A percentile compares a stretch with the other conserved stretches of the same genome.
phyloP scores from a whole-genome alignment of 2,888 invertebrate genomes.

The Drosophila borborema region DNA sequence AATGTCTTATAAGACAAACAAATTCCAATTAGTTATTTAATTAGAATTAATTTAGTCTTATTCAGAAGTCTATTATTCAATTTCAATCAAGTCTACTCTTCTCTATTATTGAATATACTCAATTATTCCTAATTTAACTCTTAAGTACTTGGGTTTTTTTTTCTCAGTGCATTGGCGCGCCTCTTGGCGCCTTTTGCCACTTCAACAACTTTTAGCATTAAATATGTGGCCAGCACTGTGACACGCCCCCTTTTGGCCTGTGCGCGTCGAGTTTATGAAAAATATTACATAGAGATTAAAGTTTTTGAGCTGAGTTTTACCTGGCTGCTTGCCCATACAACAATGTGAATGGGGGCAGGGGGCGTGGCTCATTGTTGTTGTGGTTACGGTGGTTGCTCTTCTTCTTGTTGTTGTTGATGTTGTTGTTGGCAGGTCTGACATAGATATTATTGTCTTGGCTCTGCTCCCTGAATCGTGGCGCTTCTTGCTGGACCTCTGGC shows the following conservation, averaged over 20 bases:
- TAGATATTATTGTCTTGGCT: conserved; percentile 76
- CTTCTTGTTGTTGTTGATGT: conserved; percentile 25
- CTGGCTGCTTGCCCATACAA: conserved; percentile 62
- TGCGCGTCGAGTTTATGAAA: conserved; percentile 66
- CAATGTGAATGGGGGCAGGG: conserved; percentile 19
- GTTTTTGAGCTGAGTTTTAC: conserved; percentile 62
- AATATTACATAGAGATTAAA: conserved; percentile 78
- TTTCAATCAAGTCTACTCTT: not conserved
- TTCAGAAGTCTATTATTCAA: not conserved
- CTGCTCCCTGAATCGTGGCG: conserved; percentile 56
- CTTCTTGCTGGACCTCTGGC: conserved; percentile 51
- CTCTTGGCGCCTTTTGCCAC: conserved; percentile 21
- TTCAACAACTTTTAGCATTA: conserved; percentile 73
- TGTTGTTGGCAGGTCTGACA: conserved; percentile 62
- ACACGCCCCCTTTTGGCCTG: conserved; percentile 25
- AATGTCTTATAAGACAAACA: not conserved
- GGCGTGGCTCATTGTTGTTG: conserved; percentile 46
- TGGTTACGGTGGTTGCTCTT: conserved; percentile 37
- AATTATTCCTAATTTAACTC: not conserved
- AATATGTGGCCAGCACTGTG: conserved; percentile 66
- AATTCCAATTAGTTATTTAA: not conserved
- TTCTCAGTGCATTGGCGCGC: not conserved
- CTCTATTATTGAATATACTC: not conserved
- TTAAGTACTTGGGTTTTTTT: not conserved
- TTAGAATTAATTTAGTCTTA: not conserved